Percentiles rank a stretch among this genome's conserved stretches.
Conservation (phyloP, 2,113 vertebrate species). For the Tympanuchus pallidicinctus region DNA sequence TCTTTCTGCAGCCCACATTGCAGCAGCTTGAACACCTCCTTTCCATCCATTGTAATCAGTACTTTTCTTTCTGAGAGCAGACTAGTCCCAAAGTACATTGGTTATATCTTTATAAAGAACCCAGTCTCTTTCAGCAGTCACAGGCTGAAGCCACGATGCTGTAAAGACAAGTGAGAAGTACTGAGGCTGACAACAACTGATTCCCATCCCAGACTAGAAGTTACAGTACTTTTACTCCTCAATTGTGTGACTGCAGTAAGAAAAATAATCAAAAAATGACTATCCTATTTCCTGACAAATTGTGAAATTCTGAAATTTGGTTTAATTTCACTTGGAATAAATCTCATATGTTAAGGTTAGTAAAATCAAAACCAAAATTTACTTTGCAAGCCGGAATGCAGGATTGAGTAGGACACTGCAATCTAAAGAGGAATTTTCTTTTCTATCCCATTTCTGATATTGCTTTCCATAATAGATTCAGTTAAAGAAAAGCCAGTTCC, state of each 20-base stretch:
- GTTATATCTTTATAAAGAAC: background rate
- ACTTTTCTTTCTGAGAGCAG: background rate
- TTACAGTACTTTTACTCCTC: background rate
- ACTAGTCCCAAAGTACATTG: background rate
- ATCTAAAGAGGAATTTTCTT: background rate
- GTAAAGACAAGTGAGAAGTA: background rate
- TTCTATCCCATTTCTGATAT: background rate
- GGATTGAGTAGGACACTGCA: background rate
- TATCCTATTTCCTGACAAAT: background rate
- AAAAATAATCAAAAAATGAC: background rate
- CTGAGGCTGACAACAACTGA: background rate
- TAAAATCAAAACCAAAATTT: background rate
- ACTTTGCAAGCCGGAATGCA: background rate
- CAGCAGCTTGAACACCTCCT: background rate
- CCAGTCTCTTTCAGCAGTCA: background rate
- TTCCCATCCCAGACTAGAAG: background rate
- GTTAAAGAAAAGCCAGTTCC: background rate
- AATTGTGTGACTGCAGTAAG: background rate
- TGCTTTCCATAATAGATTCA: background rate
- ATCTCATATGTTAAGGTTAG: background rate
- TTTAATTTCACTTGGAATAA: background rate
- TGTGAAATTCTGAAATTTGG: background rate
- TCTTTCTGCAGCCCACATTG: background rate
- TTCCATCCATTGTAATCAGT: background rate
- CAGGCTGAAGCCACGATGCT: background rate